Percentiles rank a stretch among this genome's conserved stretches.
Conservation (phyloP, 30 jellyfish, hydroid and myxozoan genomes). For the Sanderia malayensis region DNA sequence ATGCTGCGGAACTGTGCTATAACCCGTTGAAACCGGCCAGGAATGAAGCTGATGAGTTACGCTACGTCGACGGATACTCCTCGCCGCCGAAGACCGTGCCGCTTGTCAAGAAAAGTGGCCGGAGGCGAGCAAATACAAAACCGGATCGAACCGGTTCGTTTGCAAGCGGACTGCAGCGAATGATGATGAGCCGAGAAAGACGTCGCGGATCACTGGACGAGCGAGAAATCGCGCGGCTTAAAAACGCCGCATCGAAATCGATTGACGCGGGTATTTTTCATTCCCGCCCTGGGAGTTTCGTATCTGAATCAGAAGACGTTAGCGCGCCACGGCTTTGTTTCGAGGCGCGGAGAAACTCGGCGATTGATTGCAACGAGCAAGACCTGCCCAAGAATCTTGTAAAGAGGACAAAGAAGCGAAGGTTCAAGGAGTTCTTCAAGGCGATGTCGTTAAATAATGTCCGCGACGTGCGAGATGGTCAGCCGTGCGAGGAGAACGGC, state of each 20-base stretch:
- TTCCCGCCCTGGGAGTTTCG: constrained; percentile 13
- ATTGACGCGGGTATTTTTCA: too few species aligned
- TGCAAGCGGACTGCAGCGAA: constrained; percentile 38
- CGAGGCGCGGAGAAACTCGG: background rate
- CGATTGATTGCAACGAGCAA: background rate
- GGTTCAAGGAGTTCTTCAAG: constrained; percentile 21
- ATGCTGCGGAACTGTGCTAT: background rate
- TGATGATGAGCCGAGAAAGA: constrained; percentile 23
- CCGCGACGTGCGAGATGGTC: constrained; percentile 13
- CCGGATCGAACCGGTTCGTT: constrained; percentile 42
- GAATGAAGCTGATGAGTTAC: background rate
- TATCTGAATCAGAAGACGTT: background rate
- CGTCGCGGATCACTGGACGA: constrained; percentile 32
- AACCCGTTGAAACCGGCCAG: background rate
- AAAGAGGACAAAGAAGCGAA: constrained; percentile 1
- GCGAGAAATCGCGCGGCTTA: constrained; percentile 9
- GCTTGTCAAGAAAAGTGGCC: background rate
- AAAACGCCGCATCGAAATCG: background rate
- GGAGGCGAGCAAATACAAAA: background rate
- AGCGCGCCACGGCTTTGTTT: background rate
- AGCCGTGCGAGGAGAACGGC: background rate
- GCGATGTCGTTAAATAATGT: constrained; percentile 33
- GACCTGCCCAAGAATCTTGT: constrained; percentile 4
- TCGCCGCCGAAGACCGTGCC: background rate
- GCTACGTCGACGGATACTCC: too few species aligned